Base-by-base conservation (phyloP, 2,797 vertebrate genomes). In the Botia almorhae region DNA sequence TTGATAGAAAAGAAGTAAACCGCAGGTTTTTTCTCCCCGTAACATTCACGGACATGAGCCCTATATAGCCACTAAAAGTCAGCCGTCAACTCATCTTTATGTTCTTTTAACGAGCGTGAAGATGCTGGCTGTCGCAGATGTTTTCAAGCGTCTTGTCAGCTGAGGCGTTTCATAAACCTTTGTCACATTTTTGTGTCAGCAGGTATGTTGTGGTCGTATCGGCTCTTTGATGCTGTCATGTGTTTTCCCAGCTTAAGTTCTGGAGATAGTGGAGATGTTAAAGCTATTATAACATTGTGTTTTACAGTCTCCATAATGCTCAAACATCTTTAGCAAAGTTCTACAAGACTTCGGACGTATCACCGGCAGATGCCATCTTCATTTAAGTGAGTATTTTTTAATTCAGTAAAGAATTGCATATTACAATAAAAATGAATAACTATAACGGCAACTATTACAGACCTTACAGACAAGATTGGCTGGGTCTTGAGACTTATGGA, bases 361-460 rank as follows among this genome's bases (percentile, higher is more conserved):
- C 33, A 33, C 33, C 3, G 33, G 33, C 33, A 39, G 46, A 29
- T 33, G 36, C 16, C 58, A 53, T 69, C 14, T 7, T 19, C 12
- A 26, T 48, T 56, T 48, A 5, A 63, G 71, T 61, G 19, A 73
- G 71, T 60, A 16, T 21, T 48, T 48, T 77, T 14, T 64, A 10
- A 12, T 14, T 29, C 0, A 36, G 14, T 6, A 29, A 0, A 7
- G 33, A 23, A 61, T 11, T 23, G 21, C 13, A 21, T 61, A 7
- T 43, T 43, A 43, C 4, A 39, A 39, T 7, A 8, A 43, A 43
- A 43, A 10, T 43, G 7, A 43, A 43, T 43, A 43, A 43, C 0
- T 43, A 43, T 43, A 43, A 43, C 39, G 8, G 7, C 8, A 43
- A 43, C 39, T 43, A 43, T 43, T 55, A 55, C 17, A 55, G n/a